Evolutionary conservation across 2,888 invertebrate genomes (phyloP), one percentile per base, ranked within the genome.

Genomic region (Lordiphosa fenestrarum): DNA sequence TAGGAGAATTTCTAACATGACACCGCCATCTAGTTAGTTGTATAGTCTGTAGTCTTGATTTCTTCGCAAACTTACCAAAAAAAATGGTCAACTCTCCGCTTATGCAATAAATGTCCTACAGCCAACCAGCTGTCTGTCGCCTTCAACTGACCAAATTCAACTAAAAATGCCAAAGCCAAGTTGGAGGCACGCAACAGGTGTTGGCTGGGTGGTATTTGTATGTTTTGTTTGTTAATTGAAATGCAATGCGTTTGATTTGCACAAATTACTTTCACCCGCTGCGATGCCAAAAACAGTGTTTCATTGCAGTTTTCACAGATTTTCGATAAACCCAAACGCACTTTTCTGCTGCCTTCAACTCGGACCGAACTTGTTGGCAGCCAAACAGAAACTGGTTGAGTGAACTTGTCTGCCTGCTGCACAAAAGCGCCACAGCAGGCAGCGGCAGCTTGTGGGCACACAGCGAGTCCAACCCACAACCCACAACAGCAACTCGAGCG

Each of bases 371-470:
- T 62, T 73, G 77, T 63, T 77, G 74, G 66, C 82, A 53, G 64
- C 41, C 66, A 61, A 69, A 70, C 46, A 44, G 61, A 65, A 80
- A 84, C 82, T 80, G 82, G 80, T 80, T 77, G 70, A 77, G 52
- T 80, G 77, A 73, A 84, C 80, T 70, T 81, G 81, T 54, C 55
- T 48, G 62, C 48, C 50, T 48, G 52, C 57, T 51, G 57, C 49
- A 40, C 30, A 38, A 36, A 33, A 46, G 44, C 48, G n/a, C 41
- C 35, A 35, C 40, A 44, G 49, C 40, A 33, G 19, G 37, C 53
- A 49, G 39, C 7, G 12, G 40, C 39, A 46, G 76, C 66, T 41
- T 50, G 55, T 57, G 56, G 56, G 19, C 68, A 61, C 58, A 56
- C 57, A 55, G 30, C 54, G 36, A 12, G 30, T 15, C 12, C 71